phyloP scores from a whole-genome alignment of 2,797 vertebrate genomes.

The Bovichtus variegatus region DNA sequence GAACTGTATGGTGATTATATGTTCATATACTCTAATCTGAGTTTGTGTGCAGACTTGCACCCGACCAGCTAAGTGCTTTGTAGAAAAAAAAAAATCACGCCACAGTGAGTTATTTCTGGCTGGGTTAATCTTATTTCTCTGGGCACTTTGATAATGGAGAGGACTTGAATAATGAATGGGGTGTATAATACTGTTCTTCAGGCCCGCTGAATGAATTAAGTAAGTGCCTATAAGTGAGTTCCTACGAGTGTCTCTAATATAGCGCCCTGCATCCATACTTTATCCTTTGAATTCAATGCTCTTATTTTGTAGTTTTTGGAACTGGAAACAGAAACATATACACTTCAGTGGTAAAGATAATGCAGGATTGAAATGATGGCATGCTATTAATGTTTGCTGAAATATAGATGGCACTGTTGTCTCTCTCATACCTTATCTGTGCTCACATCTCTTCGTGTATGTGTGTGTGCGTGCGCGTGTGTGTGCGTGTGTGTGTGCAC shows the following conservation, averaged over 20 bases:
- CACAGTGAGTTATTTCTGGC: conserved; percentile 82
- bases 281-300: not conserved
- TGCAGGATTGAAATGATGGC: not conserved
- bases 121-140: conserved; percentile 82
- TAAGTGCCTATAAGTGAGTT: conserved; percentile 54
- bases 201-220: conserved; percentile 70
- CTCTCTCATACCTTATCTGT: not conserved
- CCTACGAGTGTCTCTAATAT: conserved; percentile 53
- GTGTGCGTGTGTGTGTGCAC: conserved; percentile 8
- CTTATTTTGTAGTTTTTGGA: conserved; percentile 27
- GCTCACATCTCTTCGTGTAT: not conserved
- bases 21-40: conserved; percentile 51
- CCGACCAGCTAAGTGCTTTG: conserved; percentile 72
- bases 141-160: conserved; percentile 84
- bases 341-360: not conserved
- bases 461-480: conserved; percentile 13
- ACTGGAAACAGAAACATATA: not conserved
- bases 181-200: conserved; percentile 78
- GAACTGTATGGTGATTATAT: conserved; percentile 41
- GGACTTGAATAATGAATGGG: conserved; percentile 82
- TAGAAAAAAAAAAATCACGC: conserved; percentile 70
- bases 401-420: not conserved
- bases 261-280: conserved; percentile 1
- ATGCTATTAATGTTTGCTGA: not conserved
- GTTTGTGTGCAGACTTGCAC: conserved; percentile 51